Conservation (phyloP, 1,140 invertebrate genomes). For the Microplitis demolitor region DNA sequence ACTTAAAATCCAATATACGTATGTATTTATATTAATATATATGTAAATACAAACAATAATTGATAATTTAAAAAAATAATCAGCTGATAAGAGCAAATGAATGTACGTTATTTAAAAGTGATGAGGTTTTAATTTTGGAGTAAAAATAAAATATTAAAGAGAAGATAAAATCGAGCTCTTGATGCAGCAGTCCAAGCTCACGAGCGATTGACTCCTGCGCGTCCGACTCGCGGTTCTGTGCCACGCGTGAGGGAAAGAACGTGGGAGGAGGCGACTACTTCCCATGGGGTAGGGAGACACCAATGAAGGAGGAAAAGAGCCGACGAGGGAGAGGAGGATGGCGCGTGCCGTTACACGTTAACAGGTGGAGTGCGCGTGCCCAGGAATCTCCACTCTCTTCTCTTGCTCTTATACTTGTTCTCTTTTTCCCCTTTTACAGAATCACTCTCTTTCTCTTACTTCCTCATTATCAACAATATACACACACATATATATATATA, state of each 20-base stretch:
- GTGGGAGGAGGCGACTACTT: constrained; percentile 26
- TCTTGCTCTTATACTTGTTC: constrained; percentile 19
- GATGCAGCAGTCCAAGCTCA: constrained; percentile 38
- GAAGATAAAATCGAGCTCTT: background rate
- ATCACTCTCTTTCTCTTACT: background rate
- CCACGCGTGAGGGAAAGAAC: constrained; percentile 49
- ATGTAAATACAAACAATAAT: too few species aligned
- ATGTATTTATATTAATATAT: too few species aligned
- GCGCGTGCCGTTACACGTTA: constrained; percentile 58
- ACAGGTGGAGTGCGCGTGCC: constrained; percentile 61
- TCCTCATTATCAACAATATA: constrained; percentile 2
- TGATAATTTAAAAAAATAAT: too few species aligned
- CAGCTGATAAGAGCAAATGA: too few species aligned
- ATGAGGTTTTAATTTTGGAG: too few species aligned
- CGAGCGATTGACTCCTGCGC: constrained; percentile 59
- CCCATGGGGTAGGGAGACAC: constrained; percentile 33
- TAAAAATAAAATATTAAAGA: background rate
- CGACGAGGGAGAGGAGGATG: constrained; percentile 42
- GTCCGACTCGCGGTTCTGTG: constrained; percentile 38
- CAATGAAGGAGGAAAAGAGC: constrained; percentile 24
- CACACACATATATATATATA: background rate
- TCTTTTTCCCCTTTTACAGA: constrained; percentile 4
- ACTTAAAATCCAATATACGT: too few species aligned
- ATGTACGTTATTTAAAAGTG: too few species aligned
- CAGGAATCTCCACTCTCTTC: constrained; percentile 42